Base-by-base conservation (phyloP, 2,888 invertebrate genomes). In the Pinctada fucata region DNA sequence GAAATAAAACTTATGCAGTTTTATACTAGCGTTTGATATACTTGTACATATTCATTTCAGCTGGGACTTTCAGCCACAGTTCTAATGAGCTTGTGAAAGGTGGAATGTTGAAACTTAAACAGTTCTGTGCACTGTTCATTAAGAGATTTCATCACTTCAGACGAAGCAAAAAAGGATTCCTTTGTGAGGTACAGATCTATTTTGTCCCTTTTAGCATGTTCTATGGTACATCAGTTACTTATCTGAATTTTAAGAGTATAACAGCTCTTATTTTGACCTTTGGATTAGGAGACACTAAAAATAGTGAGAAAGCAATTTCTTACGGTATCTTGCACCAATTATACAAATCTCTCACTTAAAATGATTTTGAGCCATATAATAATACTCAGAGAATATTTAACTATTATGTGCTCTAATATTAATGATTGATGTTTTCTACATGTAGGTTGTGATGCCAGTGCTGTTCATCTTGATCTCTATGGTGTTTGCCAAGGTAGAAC, bases 381-480 rank as follows among this genome's bases (percentile, higher is more conserved):
- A 31, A 31, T 31, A 31, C 31, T 31, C 31, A 31, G 31, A 31
- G 31, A 31, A 31, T 31, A 31, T 31, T 31, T 31, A 31, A 31
- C 0, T 31, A 31, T 31, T 31, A 31, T 31, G 31, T 31, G 31
- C 1, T 31, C 31, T 31, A 31, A 31, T 31, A 31, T 31, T 31
- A 31, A 31, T 31, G 31, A 31, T 31, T 31, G 31, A 31, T 31
- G 31, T 31, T 31, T 31, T 31, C 31, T 31, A 31, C 31, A 31
- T 31, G 31, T 31, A 94, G 94, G 92, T 94, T 76, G 90, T 94
- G 10, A 88, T 94, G 74, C 94, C 94, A 3, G 94, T 94, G 10
- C 83, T 93, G n/a, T 94, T 94, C 88, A 93, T 94, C 16, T 93
- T 93, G 79, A 83, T 94, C 78, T 93, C 94, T 3, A 92, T 94